Evolutionary conservation across 53 echinoderm and acorn worm genomes (phyloP).

Genomic region (Apostichopus leukothele): DNA sequence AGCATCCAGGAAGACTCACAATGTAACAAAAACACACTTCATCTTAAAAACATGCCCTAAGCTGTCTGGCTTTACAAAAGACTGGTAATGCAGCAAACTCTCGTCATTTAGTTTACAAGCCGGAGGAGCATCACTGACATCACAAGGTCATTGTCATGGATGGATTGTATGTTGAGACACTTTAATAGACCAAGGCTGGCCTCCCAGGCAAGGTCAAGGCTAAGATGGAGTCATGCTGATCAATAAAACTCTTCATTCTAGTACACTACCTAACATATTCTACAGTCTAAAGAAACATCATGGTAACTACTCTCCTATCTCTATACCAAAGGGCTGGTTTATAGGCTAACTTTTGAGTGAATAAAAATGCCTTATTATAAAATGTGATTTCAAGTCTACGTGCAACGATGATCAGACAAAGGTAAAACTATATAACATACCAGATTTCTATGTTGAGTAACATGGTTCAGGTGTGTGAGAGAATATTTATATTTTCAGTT

Average conservation of each 20-base stretch:
- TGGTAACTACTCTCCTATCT: background rate
- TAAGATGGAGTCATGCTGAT: conserved; percentile 24
- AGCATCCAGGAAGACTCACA: background rate
- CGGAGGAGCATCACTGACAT: conserved; percentile 19
- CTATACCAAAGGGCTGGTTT: background rate
- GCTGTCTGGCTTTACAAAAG: background rate
- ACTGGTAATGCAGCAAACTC: conserved; percentile 24
- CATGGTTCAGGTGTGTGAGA: too few relatives aligned
- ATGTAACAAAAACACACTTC: conserved; percentile 5
- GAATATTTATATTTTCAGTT: too few relatives aligned
- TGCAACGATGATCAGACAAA: too few relatives aligned
- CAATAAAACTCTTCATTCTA: conserved; percentile 13
- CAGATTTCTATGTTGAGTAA: too few relatives aligned
- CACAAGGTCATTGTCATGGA: conserved; percentile 43
- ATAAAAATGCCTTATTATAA: too few relatives aligned
- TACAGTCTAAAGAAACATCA: background rate
- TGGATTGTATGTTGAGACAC: conserved; percentile 30
- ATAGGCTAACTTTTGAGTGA: too few relatives aligned
- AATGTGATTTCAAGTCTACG: too few relatives aligned
- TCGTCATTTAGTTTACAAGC: conserved; percentile 17
- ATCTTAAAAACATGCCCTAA: background rate
- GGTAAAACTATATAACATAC: too few relatives aligned
- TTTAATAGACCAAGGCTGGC: conserved; percentile 36
- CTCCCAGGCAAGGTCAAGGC: conserved; percentile 46
- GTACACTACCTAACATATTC: background rate